Base-by-base conservation (phyloP, 2,888 invertebrate genomes). In the Clitarchus hookeri region DNA sequence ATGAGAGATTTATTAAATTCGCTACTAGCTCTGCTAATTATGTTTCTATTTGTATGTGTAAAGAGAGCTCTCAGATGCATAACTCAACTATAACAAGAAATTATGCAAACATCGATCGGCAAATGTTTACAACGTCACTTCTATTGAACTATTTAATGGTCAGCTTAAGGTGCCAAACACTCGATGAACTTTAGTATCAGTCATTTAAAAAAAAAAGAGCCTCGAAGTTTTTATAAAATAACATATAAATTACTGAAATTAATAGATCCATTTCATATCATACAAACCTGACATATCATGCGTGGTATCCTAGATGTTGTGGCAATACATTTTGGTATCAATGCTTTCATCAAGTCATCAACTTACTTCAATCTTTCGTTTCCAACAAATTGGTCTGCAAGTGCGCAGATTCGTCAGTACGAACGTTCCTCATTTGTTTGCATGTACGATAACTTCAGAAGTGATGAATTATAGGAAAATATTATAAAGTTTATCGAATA, bases 241-340 rank as follows among this genome's bases (percentile, higher is more conserved):
- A 65, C 65, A n/a, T 8, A 23, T 6, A 65, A 65, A 65, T 23
- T 23, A 23, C 8, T 65, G n/a, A 16, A 65, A 23, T 65, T 65
- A 65, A 8, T 65, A 65, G 65, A 12, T 65, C 82, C 82, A 27
- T 27, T 82, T 85, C 85, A 85, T 85, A 85, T 85, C 85, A 85
- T 54, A 44, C 16, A 25, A 48, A 83, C 83, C 83, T 82, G 54
- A 82, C 85, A 85, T 85, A 85, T 85, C 85, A 85, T 83, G 36
- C 16, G 36, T 36, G 27, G 26, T 83, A 85, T 65, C n/a, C n/a
- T 85, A 53, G 53, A 53, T 85, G 82, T 36, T 36, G 82, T 82
- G 27, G 27, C 27, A 79, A 16, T 79, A 79, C 79, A 26, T 25
- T 79, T 79, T 79, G 36, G 82, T 82, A 26, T 82, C 36, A 36